Evolutionary conservation across 2,797 vertebrate species (phyloP), one percentile per base, ranked within the genome.

Genomic region (Acanthiza pusilla): DNA sequence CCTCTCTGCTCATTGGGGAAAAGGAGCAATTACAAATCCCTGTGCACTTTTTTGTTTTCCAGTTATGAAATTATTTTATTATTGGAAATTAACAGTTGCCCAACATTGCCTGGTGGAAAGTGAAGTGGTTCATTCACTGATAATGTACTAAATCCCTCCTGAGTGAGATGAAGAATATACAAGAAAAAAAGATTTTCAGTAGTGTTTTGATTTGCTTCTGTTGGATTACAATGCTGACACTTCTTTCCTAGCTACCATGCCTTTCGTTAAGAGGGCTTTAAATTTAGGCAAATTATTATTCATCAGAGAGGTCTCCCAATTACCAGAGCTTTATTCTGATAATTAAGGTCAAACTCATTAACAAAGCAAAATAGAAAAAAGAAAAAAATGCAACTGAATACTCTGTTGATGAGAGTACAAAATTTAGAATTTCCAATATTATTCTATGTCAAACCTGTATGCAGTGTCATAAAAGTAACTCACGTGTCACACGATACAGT

Each of bases 331-430:
- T 87, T 70, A 57, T 87, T 92, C 30, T 90, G 43, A 55, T 88
- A 94, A 85, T 70, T 86, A 91, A 93, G 51, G 43, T 93, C 34
- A 81, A 90, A 73, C 20, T 85, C 19, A 63, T 78, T 86, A 62
- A 68, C 11, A 78, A 62, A 21, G 2, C 14, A 38, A 76, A 38
- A 32, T 10, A 55, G 36, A 21, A 45, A 34, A 48, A 60, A 40
- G 11, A 15, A 22, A 38, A 47, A 66, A 53, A 19, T 1, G 3
- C 8, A 65, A 36, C 11, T 21, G 19, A 71, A 58, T 55, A 36
- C 9, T 75, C 32, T n/a, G 4, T 29, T 79, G 26, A 40, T 73
- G 34, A 58, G 77, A 81, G 14, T 25, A 26, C 7, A 76, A 67
- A 65, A 57, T 53, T 29, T 38, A 65, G 47, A 27, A 47, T 66